A percentile compares a stretch with the other conserved stretches of the same genome.
phyloP scores from a whole-genome alignment of 2,888 invertebrate species.

The Seira ritae region DNA sequence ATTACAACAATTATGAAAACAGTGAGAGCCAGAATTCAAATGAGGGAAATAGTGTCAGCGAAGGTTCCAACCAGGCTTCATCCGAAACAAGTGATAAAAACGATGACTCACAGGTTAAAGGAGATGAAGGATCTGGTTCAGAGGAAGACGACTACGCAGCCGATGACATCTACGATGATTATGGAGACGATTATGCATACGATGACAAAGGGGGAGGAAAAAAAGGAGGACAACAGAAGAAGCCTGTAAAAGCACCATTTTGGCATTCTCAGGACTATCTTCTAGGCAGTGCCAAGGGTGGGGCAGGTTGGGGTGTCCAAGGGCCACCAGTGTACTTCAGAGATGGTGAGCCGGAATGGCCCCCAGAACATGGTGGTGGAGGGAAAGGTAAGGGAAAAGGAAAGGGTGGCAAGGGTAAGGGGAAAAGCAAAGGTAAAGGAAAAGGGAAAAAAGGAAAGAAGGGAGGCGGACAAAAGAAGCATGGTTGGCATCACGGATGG shows the following conservation, averaged over 20 bases:
- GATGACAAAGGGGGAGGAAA: conserved; percentile 10
- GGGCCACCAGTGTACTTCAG: conserved; percentile 53
- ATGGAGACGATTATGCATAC: conserved; percentile 41
- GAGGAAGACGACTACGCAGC: conserved; percentile 35
- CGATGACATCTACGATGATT: conserved; percentile 30
- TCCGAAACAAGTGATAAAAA: conserved; percentile 23
- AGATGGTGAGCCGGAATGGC: conserved; percentile 50
- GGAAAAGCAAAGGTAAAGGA: conserved; percentile 28
- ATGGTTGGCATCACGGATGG: conserved; percentile 37
- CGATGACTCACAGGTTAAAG: conserved; percentile 19
- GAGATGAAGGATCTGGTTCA: conserved; percentile 27
- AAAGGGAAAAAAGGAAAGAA: conserved; percentile 39
- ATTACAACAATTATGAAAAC: not conserved
- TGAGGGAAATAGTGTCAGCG: not conserved
- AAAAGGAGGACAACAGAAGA: conserved; percentile 4
- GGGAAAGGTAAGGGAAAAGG: conserved; percentile 10
- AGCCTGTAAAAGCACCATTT: conserved; percentile 34
- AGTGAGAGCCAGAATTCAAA: not conserved
- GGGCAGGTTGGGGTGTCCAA: conserved; percentile 39
- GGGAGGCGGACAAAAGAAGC: conserved; percentile 24
- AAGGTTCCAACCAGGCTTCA: not conserved
- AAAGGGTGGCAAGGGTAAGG: conserved; percentile 26
- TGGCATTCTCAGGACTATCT: conserved; percentile 37
- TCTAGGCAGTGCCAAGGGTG: conserved; percentile 30
- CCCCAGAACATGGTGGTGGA: conserved; percentile 36